Conservation (phyloP, 2,888 invertebrate genomes). For the Drosophila nr. perissopoda region DNA sequence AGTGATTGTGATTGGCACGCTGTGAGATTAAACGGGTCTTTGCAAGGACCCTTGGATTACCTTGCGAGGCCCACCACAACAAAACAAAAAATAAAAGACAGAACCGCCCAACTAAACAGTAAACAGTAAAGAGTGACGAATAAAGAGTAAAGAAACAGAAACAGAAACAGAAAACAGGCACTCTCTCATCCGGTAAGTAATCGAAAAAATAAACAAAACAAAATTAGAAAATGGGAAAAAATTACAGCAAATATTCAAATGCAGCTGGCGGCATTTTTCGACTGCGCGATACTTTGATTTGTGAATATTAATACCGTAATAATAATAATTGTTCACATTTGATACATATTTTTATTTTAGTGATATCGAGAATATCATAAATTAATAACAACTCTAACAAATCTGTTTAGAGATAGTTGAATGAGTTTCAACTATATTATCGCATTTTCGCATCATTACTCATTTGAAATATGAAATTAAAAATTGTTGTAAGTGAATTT, state of each 20-base stretch:
- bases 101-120: slow-evolving; percentile 4
- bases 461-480: not conserved
- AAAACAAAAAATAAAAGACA: slow-evolving; percentile 6
- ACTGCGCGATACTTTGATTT: not conserved
- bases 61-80: slow-evolving; percentile 59
- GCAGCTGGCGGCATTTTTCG: not conserved
- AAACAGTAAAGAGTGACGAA: not conserved
- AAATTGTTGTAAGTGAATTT: not conserved
- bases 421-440: not conserved
- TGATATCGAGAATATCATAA: not conserved
- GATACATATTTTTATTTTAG: not conserved
- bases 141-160: not conserved
- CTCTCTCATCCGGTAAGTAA: not conserved
- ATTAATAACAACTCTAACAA: not conserved
- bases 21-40: slow-evolving; percentile 56
- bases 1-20: slow-evolving; percentile 33
- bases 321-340: not conserved
- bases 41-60: slow-evolving; percentile 78
- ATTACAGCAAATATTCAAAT: not conserved
- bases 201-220: too few species aligned
- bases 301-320: not conserved
- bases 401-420: not conserved
- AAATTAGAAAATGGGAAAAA: not conserved
- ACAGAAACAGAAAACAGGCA: not conserved
- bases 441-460: not conserved